Evolutionary conservation across 2,113 vertebrate genomes (phyloP), one percentile per base, ranked within the genome.

Genomic region (Sinocyclocheilus maitianheensis): DNA sequence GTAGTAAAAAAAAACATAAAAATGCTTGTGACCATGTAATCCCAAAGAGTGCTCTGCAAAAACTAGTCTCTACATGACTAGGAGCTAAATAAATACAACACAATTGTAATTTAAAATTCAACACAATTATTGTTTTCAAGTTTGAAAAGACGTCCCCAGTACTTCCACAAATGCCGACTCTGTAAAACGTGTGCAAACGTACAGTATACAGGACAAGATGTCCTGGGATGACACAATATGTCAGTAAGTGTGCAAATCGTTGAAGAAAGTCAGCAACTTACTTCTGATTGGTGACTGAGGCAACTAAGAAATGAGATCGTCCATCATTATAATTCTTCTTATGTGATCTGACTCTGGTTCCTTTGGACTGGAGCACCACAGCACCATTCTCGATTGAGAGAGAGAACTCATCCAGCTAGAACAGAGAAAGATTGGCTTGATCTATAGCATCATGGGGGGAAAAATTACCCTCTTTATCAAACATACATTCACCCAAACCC

Each of bases 331-430:
- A 99, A 74, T 95, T 95, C 87, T 95, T 95, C 58, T 96, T 95
- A 81, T 94, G 90, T 0, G 96, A 96, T 90, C 95, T 96, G 76
- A 99, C 94, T 92, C 94, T 96, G 30, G 89, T 93, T 81, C 97
- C 97, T 88, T 92, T 97, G 85, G 92, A 94, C 85, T 95, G 96
- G 92, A 99, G 92, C 87, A 97, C 92, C 7, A 99, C 96, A 1
- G 95, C 95, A 34, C 98, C 98, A 5, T 98, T 97, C 62, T 97
- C 96, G 95, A 99, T 88, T 0, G 95, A 96, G 81, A 99, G 92
- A 85, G 96, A 97, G 91, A 99, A 96, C 87, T 96, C 92, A 18
- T 97, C 96, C 46, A 95, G 67, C 98, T 99, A 88, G 5, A 86
- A n/a, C 89, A 86, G 53, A 77, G 18, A 71, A 69, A 76, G 3